A percentile compares a stretch with the other conserved stretches of the same genome.
Conservation (phyloP, 2,888 invertebrate species). For the Epistrophe eligans region DNA sequence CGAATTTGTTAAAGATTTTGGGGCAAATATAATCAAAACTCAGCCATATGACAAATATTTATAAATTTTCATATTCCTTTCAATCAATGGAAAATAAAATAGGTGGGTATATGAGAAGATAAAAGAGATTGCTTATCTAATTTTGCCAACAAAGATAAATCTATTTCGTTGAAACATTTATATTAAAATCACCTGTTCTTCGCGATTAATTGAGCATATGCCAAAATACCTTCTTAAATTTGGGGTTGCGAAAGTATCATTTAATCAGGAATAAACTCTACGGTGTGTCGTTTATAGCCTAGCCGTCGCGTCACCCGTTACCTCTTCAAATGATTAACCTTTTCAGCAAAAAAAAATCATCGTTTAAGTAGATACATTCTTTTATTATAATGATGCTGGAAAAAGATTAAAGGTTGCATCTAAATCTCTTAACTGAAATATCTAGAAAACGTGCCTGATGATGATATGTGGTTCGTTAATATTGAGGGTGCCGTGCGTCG, state of each 20-base stretch:
- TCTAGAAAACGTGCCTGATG: constrained; percentile 42
- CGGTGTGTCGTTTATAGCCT: background rate
- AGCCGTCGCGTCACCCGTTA: constrained; percentile 19
- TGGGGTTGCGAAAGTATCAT: constrained; percentile 58
- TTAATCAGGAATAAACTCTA: constrained; percentile 17
- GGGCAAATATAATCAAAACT: too few species aligned
- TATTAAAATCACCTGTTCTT: constrained; percentile 54
- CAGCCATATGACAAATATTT: constrained; percentile 1
- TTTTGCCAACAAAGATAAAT: constrained; percentile 6
- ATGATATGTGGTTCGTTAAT: constrained; percentile 26
- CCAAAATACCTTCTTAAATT: constrained; percentile 44
- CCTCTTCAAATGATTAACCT: constrained; percentile 62
- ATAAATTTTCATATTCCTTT: background rate
- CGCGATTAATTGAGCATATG: constrained; percentile 63
- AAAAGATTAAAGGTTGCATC: constrained; percentile 57
- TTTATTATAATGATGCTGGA: constrained; percentile 48
- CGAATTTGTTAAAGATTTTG: too few species aligned
- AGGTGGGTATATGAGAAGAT: background rate
- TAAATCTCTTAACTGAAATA: constrained; percentile 26
- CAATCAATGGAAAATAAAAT: background rate
- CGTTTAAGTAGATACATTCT: constrained; percentile 38
- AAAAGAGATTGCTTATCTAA: constrained; percentile 36
- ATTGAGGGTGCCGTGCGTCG: constrained; percentile 8
- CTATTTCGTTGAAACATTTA: background rate
- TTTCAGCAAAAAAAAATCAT: constrained; percentile 3